Conservation (phyloP, 2,113 vertebrate genomes). For the Ahaetulla prasina region DNA sequence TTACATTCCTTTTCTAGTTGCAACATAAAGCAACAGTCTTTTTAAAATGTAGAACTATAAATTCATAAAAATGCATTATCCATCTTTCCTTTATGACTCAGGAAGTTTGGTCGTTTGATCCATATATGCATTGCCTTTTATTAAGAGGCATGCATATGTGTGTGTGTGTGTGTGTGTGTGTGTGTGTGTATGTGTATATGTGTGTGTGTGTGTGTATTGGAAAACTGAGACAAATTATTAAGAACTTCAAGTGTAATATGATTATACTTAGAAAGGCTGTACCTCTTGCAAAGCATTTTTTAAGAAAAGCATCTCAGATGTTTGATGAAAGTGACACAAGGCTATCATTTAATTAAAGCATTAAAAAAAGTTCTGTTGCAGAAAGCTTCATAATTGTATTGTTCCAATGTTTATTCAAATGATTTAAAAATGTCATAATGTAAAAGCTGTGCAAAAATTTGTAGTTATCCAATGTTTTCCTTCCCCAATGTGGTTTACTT, state of each 20-base stretch:
- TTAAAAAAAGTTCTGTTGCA: not conserved
- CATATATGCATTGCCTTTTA: not conserved
- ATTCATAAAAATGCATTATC: not conserved
- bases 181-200: too few relatives aligned
- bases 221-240: not conserved
- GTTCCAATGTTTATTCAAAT: not conserved
- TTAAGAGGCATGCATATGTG: too few relatives aligned
- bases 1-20: not conserved
- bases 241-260: not conserved
- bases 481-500: not conserved
- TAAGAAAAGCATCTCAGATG: not conserved
- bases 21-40: slow-evolving; percentile 12
- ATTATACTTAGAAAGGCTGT: not conserved
- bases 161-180: too few relatives aligned
- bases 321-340: not conserved
- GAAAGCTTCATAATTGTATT: not conserved
- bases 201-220: too few relatives aligned
- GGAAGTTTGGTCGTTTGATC: not conserved
- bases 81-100: not conserved
- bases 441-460: not conserved
- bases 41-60: slow-evolving; percentile 5
- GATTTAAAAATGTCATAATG: not conserved
- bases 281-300: not conserved
- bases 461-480: not conserved
- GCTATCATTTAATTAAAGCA: not conserved